phyloP scores from a whole-genome alignment of 2,113 vertebrate species.

The Xerus inauris region DNA sequence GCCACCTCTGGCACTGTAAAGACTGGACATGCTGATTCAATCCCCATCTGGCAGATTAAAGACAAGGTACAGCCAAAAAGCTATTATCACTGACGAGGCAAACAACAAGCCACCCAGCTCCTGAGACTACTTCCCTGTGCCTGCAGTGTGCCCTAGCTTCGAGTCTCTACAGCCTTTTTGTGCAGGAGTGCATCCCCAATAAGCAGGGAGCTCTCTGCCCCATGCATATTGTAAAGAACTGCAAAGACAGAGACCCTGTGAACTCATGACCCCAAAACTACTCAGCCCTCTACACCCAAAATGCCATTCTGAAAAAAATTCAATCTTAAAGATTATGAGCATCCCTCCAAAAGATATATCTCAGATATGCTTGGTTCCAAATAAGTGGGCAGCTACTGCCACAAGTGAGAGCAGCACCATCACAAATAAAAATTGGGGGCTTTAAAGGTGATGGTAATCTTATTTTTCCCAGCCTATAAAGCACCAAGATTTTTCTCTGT shows the following conservation, averaged over 20 bases:
- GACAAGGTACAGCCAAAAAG: not conserved
- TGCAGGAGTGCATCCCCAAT: fast-evolving
- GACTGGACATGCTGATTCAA: not conserved
- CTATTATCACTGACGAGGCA: not conserved
- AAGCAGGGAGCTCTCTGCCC: not conserved
- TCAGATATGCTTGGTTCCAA: not conserved
- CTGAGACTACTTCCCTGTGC: no score
- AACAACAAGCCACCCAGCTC: not conserved
- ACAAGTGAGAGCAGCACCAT: not conserved
- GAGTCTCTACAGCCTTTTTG: not conserved
- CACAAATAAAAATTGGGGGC: not conserved
- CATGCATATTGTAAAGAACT: not conserved
- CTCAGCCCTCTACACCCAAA: not conserved
- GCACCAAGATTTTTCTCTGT: not conserved
- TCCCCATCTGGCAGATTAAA: not conserved
- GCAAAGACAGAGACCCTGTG: not conserved
- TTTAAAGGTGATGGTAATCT: not conserved
- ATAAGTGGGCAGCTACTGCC: not conserved
- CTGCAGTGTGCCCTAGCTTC: not conserved
- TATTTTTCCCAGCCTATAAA: not conserved
- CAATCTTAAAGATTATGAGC: not conserved
- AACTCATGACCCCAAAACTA: not conserved
- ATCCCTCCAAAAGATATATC: not conserved
- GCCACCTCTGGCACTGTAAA: not conserved
- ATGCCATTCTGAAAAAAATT: not conserved